Base-by-base conservation (phyloP, 2,797 vertebrate genomes). In the Benthosema pterotum region DNA sequence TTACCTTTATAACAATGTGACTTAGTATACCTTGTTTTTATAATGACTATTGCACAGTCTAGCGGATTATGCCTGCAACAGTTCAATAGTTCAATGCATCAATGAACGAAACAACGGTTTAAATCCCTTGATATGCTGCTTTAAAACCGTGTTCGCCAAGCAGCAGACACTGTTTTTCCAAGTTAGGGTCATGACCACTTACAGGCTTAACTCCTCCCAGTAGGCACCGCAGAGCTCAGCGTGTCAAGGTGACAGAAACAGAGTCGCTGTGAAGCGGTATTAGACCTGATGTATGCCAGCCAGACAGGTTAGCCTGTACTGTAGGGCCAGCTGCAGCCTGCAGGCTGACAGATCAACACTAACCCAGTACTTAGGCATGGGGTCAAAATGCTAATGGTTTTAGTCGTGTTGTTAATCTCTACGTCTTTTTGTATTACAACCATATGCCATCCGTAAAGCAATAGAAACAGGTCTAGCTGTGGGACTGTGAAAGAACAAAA, bases 371-470 rank as follows among this genome's bases (percentile, higher is more conserved):
- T 83, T 74, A 79, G 83, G 75, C 67, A 74, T 16, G 11, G 65
- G 74, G 74, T 80, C 71, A 77, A 61, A 71, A 71, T 46, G 69
- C 67, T 83, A 80, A 83, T 80, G 82, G 82, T 69, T 83, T 75
- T 65, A 77, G 83, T 77, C 16, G 0, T 52, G 69, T 64, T 73
- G 57, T 68, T 79, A 64, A 69, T 71, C 83, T 65, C 60, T 60
- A 63, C 56, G 32, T 11, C 8, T 61, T 73, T 81, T 69, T 74
- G 56, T 60, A 60, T 16, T 43, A 50, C 32, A 3, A 45, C 74
- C 75, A 80, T 72, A 71, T 80, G 78, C 61, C 68, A 11, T n/a
- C 19, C 66, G 54, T 63, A 64, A 79, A 79, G 65, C 52, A 4
- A 11, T 17, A 55, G 16, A 6, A 53, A 67, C 49, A n/a, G 32